Base-by-base conservation (phyloP, 1,140 invertebrate genomes). In the Heliconius hewitsoni region DNA sequence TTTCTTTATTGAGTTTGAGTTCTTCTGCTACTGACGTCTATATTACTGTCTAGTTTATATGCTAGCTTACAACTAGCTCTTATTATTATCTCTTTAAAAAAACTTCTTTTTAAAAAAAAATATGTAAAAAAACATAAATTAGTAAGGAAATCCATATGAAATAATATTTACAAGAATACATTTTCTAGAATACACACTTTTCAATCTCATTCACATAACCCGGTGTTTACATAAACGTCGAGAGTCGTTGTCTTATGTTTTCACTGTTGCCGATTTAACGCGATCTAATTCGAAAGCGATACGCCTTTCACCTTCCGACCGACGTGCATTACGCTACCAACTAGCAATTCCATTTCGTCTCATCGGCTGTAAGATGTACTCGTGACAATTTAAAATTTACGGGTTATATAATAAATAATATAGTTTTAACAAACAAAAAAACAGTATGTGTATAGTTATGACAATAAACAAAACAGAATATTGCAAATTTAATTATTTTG, bases 231-330 rank as follows among this genome's bases (percentile, higher is more conserved):
- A 82, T 82, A 78, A 79, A 89, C 83, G 88, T 86, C 83, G 89
- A 86, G 89, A 90, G 80, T 50, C 55, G 77, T 77, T 73, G 81
- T 74, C 42, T 74, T 79, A 78, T 82, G 81, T 77, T 82, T 82
- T 82, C 79, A 78, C 81, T 82, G 81, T 82, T 82, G 78, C 76
- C 76, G 81, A 80, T 82, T 80, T 80, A 82, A 73, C 76, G 81
- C 81, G 81, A 80, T 92, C 91, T 90, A 91, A 91, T 93, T 93
- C 88, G 91, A 93, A 93, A 93, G 91, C 88, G 86, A 93, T 91
- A 90, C 84, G 90, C 90, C 91, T 93, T 93, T 93, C 91, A 93
- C 91, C 90, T 82, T 78, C 73, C 78, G 81, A 80, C 78, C 79
- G 79, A 52, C 81, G 81, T 79, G 78, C 81, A 78, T 71, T 82